Evolutionary conservation across 2,113 vertebrate species (phyloP).

Genomic region (Pristiophorus japonicus): DNA sequence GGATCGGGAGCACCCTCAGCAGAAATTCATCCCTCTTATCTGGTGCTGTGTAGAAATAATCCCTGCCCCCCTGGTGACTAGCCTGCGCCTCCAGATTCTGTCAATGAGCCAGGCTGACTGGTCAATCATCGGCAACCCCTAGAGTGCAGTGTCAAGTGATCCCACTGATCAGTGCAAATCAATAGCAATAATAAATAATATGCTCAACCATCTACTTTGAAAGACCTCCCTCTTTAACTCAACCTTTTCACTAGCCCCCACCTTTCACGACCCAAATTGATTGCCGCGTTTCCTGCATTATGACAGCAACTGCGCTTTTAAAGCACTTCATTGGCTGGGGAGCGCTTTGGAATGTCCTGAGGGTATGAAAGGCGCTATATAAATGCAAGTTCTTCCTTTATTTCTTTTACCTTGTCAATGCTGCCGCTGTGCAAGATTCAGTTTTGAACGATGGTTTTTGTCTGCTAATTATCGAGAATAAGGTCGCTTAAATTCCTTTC

Average conservation of each 20-base stretch:
- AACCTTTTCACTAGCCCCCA: neutral
- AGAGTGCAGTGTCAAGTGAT: neutral
- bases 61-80: neutral
- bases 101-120: neutral
- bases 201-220: neutral
- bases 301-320: neutral
- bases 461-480: neutral
- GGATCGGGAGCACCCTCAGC: no score
- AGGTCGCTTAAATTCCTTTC: neutral
- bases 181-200: constrained; percentile 25
- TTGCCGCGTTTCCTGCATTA: neutral
- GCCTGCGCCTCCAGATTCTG: neutral
- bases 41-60: neutral
- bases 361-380: neutral
- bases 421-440: neutral
- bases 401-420: neutral
- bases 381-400: neutral
- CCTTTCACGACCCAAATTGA: neutral
- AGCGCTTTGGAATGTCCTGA: neutral
- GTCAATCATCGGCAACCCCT: neutral
- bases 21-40: neutral
- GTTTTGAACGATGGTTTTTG: neutral
- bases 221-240: neutral
- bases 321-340: neutral
- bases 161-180: constrained; percentile 10